Evolutionary conservation across 2,113 vertebrate species (phyloP).

Genomic region (Pelusios castaneus): DNA sequence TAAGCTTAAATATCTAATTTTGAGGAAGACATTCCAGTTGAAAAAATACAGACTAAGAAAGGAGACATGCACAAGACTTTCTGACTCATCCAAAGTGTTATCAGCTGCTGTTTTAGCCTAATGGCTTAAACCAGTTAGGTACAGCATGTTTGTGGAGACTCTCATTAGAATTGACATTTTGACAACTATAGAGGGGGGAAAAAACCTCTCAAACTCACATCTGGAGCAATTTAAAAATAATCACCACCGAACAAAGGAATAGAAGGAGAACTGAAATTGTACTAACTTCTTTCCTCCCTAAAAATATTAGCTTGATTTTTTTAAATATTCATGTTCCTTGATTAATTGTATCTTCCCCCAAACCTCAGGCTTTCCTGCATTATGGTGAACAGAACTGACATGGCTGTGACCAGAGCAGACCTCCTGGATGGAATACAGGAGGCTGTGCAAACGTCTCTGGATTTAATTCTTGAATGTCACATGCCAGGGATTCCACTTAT

Average conservation of each 20-base stretch:
- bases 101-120: constrained; percentile 61
- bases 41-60: constrained; percentile 12
- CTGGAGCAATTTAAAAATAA: constrained; percentile 58
- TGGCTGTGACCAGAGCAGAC: neutral
- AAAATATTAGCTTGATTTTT: neutral
- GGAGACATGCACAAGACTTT: constrained; percentile 40
- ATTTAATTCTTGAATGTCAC: constrained; percentile 37
- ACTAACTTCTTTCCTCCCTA: neutral
- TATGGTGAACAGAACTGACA: neutral
- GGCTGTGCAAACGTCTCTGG: neutral
- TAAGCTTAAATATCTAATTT: constrained; percentile 3
- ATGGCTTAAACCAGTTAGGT: constrained; percentile 65
- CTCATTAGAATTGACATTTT: constrained; percentile 72
- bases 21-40: constrained; percentile 47
- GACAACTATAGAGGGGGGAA: constrained; percentile 60
- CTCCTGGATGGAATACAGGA: neutral
- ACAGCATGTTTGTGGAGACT: constrained; percentile 43
- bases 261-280: constrained; percentile 23
- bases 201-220: neutral
- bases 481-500: neutral
- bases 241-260: constrained; percentile 35
- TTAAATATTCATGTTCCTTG: neutral
- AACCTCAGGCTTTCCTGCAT: neutral
- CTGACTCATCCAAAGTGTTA: constrained; percentile 65
- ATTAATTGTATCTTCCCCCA: constrained; percentile 18